phyloP scores from a whole-genome alignment of 2,888 invertebrate species.

The Hoplodrina blanda region DNA sequence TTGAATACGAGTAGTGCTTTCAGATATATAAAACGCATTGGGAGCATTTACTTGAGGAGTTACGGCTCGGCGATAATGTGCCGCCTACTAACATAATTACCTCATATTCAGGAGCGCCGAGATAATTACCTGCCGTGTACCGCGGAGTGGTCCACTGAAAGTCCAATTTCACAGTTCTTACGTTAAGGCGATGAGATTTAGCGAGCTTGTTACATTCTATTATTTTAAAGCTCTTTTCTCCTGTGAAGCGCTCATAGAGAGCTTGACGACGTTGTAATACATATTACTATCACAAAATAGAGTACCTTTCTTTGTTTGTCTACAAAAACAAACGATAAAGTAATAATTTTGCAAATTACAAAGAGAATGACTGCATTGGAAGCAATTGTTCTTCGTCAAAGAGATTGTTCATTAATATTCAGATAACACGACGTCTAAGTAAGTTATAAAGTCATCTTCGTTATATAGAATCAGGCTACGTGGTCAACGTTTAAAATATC shows the following conservation, averaged over 20 bases:
- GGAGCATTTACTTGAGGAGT: slow-evolving; percentile 68
- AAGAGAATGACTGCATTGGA: slow-evolving; percentile 39
- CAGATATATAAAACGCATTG: slow-evolving; percentile 78
- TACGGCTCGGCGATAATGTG: slow-evolving; percentile 42
- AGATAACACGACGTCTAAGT: slow-evolving; percentile 56
- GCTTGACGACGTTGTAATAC: slow-evolving; percentile 38
- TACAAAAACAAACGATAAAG: slow-evolving; percentile 29
- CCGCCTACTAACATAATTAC: slow-evolving; percentile 43
- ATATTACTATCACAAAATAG: slow-evolving; percentile 22
- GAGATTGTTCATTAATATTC: slow-evolving; percentile 64
- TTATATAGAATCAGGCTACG: slow-evolving; percentile 63
- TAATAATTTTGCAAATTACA: slow-evolving; percentile 34
- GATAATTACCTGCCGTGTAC: slow-evolving; percentile 58
- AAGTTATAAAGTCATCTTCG: slow-evolving; percentile 67
- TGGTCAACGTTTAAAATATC: slow-evolving; percentile 64
- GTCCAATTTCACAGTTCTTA: slow-evolving; percentile 83
- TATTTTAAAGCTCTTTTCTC: slow-evolving; percentile 76
- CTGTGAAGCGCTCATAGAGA: slow-evolving; percentile 56
- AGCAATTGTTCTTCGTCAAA: slow-evolving; percentile 43
- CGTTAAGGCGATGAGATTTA: slow-evolving; percentile 80
- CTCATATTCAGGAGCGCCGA: slow-evolving; percentile 33
- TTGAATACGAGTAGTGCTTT: slow-evolving; percentile 74
- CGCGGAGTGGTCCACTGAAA: slow-evolving; percentile 59
- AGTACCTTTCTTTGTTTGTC: slow-evolving; percentile 25
- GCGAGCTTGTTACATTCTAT: slow-evolving; percentile 77